Evolutionary conservation across 2,113 vertebrate species (phyloP).

Genomic region (Xenopus laevis): DNA sequence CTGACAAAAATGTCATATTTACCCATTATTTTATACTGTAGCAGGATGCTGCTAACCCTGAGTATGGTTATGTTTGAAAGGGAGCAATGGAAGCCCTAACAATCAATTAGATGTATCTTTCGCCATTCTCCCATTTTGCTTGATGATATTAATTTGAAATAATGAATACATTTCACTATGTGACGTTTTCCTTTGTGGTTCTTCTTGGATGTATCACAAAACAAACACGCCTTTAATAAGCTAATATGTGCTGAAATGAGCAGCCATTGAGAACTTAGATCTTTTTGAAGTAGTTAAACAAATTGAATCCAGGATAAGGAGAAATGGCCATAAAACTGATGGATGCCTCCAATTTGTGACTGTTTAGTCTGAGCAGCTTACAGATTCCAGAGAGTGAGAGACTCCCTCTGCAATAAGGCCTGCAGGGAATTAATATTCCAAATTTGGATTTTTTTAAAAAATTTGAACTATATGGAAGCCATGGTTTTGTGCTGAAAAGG

Average conservation of each 20-base stretch:
- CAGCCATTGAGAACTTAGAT: constrained; percentile 26
- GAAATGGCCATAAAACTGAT: constrained; percentile 44
- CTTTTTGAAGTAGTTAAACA: constrained; percentile 42
- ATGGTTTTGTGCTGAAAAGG: constrained; percentile 19
- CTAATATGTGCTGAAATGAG: constrained; percentile 43
- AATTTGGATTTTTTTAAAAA: constrained; percentile 14
- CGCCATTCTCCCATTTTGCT: background rate
- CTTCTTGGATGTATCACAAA: constrained; percentile 24
- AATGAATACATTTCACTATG: constrained; percentile 12
- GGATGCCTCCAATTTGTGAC: constrained; percentile 45
- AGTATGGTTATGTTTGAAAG: too few relatives aligned
- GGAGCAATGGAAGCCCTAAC: too few relatives aligned
- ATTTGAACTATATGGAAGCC: constrained; percentile 10
- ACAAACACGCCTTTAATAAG: constrained; percentile 36
- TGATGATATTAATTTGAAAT: constrained; percentile 14
- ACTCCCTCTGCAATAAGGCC: constrained; percentile 14
- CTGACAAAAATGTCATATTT: too few relatives aligned
- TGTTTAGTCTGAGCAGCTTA: constrained; percentile 42
- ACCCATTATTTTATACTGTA: too few relatives aligned
- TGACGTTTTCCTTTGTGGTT: constrained; percentile 28
- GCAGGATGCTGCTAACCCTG: too few relatives aligned
- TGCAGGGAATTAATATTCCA: constrained; percentile 15
- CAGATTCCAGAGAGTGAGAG: constrained; percentile 16
- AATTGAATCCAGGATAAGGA: constrained; percentile 46
- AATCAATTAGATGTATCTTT: too few relatives aligned